These are phyloP conservation scores for Okamejei kenojei DNA, from an alignment of 2,797 vertebrate genomes.

Conservation along the genomic window DNA sequence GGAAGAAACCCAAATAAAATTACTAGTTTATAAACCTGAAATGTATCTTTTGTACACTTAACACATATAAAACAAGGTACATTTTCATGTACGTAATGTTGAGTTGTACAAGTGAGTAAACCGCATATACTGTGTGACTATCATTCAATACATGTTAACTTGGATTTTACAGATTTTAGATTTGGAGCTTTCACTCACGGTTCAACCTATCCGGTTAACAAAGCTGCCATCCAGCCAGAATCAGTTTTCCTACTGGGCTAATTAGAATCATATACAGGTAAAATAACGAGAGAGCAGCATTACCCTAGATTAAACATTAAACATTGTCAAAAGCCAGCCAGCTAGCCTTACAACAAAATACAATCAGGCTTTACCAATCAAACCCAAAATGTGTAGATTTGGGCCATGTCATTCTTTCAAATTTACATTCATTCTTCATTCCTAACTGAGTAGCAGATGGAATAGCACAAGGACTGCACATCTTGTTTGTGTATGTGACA, in stretches of 20 bases:
- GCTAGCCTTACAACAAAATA: neutral
- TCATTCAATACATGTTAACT: neutral
- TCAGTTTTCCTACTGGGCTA: neutral
- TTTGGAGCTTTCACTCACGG: neutral
- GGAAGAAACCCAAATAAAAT: neutral
- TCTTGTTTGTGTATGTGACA: no score
- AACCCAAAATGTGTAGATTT: neutral
- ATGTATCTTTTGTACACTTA: neutral
- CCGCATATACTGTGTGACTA: neutral
- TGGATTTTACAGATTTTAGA: neutral
- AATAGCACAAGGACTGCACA: neutral
- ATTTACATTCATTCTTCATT: neutral
- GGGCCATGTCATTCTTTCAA: neutral
- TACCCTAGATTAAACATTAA: neutral
- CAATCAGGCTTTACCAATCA: neutral
- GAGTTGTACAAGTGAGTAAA: neutral
- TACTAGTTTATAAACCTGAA: neutral
- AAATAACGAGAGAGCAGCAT: neutral
- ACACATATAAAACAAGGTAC: neutral
- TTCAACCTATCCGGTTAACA: no score
- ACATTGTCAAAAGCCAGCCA: neutral
- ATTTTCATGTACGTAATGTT: no score
- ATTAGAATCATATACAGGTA: neutral
- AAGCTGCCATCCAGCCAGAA: neutral
- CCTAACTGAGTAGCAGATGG: neutral